Evolutionary conservation across 2,113 vertebrate species (phyloP), one percentile per base, ranked within the genome.

Genomic region (Rhinichthys klamathensis): DNA sequence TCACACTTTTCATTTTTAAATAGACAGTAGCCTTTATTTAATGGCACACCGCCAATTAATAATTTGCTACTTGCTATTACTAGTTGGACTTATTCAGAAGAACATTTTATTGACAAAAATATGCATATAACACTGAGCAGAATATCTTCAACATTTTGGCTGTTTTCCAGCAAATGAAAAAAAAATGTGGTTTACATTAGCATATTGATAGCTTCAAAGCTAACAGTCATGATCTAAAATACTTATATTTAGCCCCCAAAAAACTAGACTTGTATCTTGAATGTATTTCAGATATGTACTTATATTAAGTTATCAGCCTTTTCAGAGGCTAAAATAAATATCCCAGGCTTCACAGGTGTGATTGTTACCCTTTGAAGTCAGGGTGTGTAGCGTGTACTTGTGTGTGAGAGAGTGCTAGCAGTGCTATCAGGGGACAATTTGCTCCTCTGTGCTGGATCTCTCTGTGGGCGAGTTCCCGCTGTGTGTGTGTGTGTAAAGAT

Each of bases 391-490:
- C 1, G 46, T 15, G 13, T 15, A 12, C 7, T 13, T 49, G 46
- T 51, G 15, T 44, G 56, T 41, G 77, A 27, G 56, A 46, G 32
- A 63, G 77, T 78, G 56, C 38, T 46, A 46, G 58, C 23, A 25
- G 16, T 32, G 60, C n/a, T 67, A 67, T 30, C 61, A 81, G 41
- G 79, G 61, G 79, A 69, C 61, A 81, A 25, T 81, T 65, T 80
- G 77, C 58, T 80, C 78, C 58, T 65, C 58, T 63, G 78, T 80
- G 56, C 35, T 63, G 38, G n/a, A 80, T 80, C 58, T 80, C 58
- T 63, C 56, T 18, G 77, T 79, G 56, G 77, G 77, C 3, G 32
- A 61, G n/a, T 41, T 46, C 60, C n/a, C 4, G 1, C 78, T 23
- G n/a, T 13, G 25, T 51, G 82, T 16, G 25, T 38, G 32, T 56